Evolutionary conservation across 2,797 vertebrate species (phyloP), one percentile per base, ranked within the genome.

Genomic region (Philypnodon macrostomus): DNA sequence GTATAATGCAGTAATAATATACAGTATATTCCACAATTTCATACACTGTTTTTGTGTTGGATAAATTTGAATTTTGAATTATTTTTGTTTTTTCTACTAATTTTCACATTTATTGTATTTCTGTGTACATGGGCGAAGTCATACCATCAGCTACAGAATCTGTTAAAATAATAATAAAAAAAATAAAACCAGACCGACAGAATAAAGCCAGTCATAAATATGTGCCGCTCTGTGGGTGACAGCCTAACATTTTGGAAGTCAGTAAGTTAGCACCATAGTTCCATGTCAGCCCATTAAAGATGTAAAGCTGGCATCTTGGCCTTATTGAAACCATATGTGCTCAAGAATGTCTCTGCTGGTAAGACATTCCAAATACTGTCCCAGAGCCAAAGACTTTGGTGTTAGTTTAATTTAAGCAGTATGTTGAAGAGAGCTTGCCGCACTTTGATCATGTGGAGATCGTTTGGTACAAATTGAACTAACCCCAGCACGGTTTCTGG

Each of bases 331-430:
- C 93, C 97, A 98, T 92, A 92, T 99, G 97, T 94, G 93, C 73
- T 50, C 88, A 97, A 90, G 94, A 97, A 97, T 98, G 95, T 91
- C 92, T 96, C 92, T 87, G 90, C 94, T 93, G 95, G 92, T 94
- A 95, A 94, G 94, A 94, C 95, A 98, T 98, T 98, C 95, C 94
- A 94, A 97, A 97, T 93, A 94, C 92, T 93, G 93, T 96, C 94
- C 93, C 92, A 85, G 86, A 94, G 93, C 96, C 93, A 94, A 93
- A 95, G 92, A 95, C 93, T 95, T 95, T 91, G 93, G 96, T 98
- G 97, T 98, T 96, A 93, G 94, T 90, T 93, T 99, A 99, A 98
- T 99, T 97, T 97, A 98, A 98, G 95, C 96, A 97, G 93, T 92
- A 98, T 98, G 97, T 96, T 95, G 93, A 92, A 92, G 93, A 92